Conservation (phyloP, 2,113 vertebrate species). For the Rhinoderma darwinii region DNA sequence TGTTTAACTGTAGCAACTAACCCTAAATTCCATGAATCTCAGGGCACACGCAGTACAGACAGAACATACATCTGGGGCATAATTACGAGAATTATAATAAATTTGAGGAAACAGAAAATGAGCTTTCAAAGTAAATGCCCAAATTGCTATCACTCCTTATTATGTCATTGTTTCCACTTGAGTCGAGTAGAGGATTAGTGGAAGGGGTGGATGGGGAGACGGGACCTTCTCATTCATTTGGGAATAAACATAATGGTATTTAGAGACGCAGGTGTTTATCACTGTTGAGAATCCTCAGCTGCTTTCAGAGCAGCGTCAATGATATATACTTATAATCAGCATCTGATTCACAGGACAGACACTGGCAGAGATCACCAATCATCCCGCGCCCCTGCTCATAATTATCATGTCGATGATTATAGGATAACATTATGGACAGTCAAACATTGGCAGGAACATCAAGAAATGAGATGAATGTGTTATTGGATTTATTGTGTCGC, state of each 20-base stretch:
- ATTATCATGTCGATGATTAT: neutral
- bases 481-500: neutral
- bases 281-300: neutral
- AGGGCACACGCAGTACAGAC: neutral
- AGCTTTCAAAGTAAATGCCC: neutral
- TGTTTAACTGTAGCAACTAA: neutral
- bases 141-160: neutral
- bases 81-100: neutral
- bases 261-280: conserved; percentile 17
- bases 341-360: conserved; percentile 42
- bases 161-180: neutral
- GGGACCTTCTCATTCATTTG: neutral
- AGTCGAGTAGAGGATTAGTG: neutral
- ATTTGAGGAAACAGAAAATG: neutral
- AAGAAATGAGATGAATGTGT: neutral
- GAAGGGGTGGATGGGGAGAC: neutral
- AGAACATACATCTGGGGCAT: neutral
- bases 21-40: neutral
- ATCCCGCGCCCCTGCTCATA: neutral
- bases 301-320: conserved; percentile 12
- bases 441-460: neutral
- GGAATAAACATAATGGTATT: neutral
- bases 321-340: conserved; percentile 47
- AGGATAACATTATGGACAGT: neutral
- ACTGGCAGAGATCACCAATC: neutral